Conservation (phyloP, 2,113 vertebrate species). For the Sylvia atricapilla region DNA sequence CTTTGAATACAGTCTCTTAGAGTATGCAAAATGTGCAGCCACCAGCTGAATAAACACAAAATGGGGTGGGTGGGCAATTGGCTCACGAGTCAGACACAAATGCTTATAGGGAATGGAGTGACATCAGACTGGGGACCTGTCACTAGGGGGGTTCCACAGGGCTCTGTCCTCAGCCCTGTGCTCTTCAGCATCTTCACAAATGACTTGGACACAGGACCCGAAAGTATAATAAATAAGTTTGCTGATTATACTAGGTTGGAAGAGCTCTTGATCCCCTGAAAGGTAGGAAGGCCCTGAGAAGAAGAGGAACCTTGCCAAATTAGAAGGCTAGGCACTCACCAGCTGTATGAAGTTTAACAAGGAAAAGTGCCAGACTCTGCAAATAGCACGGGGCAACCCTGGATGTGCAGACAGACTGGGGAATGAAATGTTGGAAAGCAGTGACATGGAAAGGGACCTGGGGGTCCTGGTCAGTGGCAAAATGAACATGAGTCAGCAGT, state of each 20-base stretch:
- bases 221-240: background rate
- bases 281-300: background rate
- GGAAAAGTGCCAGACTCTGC: background rate
- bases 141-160: background rate
- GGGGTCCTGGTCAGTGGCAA: too few relatives aligned
- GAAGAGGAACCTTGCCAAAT: background rate
- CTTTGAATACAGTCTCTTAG: background rate
- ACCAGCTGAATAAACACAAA: background rate
- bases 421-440: background rate
- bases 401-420: background rate
- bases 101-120: background rate
- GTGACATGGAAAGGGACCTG: background rate
- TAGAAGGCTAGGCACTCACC: background rate
- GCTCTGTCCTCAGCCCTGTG: rapidly evolving
- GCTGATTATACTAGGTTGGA: background rate
- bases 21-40: background rate
- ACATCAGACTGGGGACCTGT: background rate
- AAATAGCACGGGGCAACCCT: background rate
- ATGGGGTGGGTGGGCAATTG: background rate
- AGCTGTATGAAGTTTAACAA: background rate
- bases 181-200: background rate
- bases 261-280: background rate
- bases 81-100: rapidly evolving
- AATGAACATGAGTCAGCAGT: too few relatives aligned
- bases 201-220: rapidly evolving